Evolutionary conservation across 2,888 invertebrate species (phyloP).

Genomic region (Calameuta pallipes): DNA sequence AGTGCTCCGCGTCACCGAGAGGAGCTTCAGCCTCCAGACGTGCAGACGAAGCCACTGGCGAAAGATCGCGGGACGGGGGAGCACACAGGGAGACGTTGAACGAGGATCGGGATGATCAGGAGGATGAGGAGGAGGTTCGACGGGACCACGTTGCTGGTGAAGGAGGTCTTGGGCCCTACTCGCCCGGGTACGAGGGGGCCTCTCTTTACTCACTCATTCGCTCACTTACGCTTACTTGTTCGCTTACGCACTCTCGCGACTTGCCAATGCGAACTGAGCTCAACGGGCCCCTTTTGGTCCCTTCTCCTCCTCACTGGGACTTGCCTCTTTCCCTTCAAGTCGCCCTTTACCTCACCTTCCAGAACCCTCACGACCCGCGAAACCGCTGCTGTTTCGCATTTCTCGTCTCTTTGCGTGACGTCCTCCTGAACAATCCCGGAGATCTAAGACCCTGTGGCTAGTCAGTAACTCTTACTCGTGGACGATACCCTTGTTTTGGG

Average conservation of each 20-base stretch:
- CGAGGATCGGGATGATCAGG: slow-evolving; percentile 12
- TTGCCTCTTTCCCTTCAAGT: slow-evolving; percentile 9
- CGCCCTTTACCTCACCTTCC: not conserved
- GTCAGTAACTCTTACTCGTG: not conserved
- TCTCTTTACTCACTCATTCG: slow-evolving; percentile 1
- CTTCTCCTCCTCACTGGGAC: slow-evolving; percentile 14
- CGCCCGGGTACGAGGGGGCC: not conserved
- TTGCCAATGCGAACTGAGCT: not conserved
- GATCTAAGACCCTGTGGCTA: not conserved
- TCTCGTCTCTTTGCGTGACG: not conserved
- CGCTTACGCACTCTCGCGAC: slow-evolving; percentile 9
- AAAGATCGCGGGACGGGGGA: slow-evolving; percentile 39
- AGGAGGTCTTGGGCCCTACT: slow-evolving; percentile 5
- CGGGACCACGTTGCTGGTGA: slow-evolving; percentile 9
- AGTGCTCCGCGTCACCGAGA: slow-evolving; percentile 56
- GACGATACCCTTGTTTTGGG: not conserved
- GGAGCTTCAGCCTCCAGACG: slow-evolving; percentile 46
- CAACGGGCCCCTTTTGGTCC: slow-evolving; percentile 9
- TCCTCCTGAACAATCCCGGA: not conserved
- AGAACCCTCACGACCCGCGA: not conserved
- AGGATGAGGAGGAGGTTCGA: not conserved
- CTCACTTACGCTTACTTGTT: slow-evolving; percentile 4
- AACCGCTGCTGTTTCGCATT: not conserved
- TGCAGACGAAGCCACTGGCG: slow-evolving; percentile 36
- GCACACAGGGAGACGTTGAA: slow-evolving; percentile 11